These are phyloP conservation scores for Pluvialis apricaria DNA, from an alignment of 2,113 vertebrate species.

Conservation along the genomic window DNA sequence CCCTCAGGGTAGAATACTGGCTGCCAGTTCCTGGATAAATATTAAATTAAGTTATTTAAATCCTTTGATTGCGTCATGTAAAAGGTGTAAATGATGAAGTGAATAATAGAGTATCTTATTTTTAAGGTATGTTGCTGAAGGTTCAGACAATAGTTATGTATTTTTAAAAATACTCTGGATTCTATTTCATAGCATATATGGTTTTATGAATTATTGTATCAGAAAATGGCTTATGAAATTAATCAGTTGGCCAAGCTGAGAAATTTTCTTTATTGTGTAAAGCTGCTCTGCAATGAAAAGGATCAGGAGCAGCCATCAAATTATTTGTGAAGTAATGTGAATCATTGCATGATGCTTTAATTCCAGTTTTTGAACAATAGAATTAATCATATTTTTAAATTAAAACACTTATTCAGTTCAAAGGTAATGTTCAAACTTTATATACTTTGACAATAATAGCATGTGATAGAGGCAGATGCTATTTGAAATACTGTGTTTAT, in stretches of 20 bases:
- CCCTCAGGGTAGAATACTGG: slow-evolving; percentile 12
- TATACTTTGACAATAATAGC: not conserved
- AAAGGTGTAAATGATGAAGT: slow-evolving; percentile 9
- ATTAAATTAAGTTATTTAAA: slow-evolving; percentile 37
- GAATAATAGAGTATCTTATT: not conserved
- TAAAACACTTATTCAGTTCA: not conserved
- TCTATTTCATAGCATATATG: not conserved
- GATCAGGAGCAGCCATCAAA: not conserved
- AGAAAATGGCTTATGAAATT: not conserved
- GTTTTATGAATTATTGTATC: not conserved
- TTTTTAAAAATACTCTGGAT: not conserved
- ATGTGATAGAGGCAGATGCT: slow-evolving; percentile 6
- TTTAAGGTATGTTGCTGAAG: not conserved
- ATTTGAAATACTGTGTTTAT: slow-evolving; percentile 27
- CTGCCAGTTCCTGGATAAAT: slow-evolving; percentile 22
- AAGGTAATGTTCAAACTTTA: not conserved
- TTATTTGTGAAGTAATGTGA: slow-evolving; percentile 20
- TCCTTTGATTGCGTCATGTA: not conserved
- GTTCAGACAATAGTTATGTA: not conserved
- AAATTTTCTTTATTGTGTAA: slow-evolving; percentile 6
- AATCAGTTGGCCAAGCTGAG: not conserved
- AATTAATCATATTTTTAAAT: slow-evolving; percentile 24
- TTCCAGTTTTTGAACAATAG: slow-evolving; percentile 16
- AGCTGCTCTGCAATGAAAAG: not conserved
- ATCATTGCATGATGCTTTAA: not conserved